phyloP scores from a whole-genome alignment of 2,888 invertebrate genomes.

The Euphydryas editha region DNA sequence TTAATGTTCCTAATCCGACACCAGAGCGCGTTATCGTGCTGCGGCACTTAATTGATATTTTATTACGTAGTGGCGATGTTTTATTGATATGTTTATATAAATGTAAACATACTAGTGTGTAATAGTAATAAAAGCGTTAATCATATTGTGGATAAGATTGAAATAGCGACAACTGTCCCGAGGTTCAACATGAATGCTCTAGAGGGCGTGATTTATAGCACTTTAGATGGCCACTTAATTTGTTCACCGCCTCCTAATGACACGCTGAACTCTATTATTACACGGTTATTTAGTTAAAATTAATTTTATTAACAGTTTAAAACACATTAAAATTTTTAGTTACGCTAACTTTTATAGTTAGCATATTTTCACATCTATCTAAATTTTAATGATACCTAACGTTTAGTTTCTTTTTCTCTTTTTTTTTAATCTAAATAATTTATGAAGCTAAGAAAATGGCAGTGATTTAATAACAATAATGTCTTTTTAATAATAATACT shows the following conservation, averaged over 20 bases:
- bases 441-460: background rate
- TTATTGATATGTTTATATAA: slow-evolving; percentile 74
- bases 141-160: slow-evolving; percentile 67
- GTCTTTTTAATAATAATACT: slow-evolving; percentile 61
- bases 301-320: slow-evolving; percentile 37
- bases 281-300: slow-evolving; percentile 14
- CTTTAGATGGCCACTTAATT: slow-evolving; percentile 59
- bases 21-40: slow-evolving; percentile 53
- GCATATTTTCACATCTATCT: background rate
- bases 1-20: slow-evolving; percentile 46
- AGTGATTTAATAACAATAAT: background rate
- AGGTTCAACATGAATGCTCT: slow-evolving; percentile 62
- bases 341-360: background rate
- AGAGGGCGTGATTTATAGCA: slow-evolving; percentile 71
- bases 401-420: slow-evolving; percentile 11
- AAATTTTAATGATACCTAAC: background rate
- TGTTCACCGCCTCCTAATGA: slow-evolving; percentile 24
- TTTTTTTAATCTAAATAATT: slow-evolving; percentile 14
- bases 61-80: slow-evolving; percentile 43
- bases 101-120: slow-evolving; percentile 63
- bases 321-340: slow-evolving; percentile 46
- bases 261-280: slow-evolving; percentile 19
- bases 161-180: slow-evolving; percentile 61
- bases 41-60: slow-evolving; percentile 62
- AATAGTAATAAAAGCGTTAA: slow-evolving; percentile 70